A percentile compares a stretch with the other conserved stretches of the same genome.
phyloP scores from a whole-genome alignment of 2,888 invertebrate species.

The Trissonchulus sp. region DNA sequence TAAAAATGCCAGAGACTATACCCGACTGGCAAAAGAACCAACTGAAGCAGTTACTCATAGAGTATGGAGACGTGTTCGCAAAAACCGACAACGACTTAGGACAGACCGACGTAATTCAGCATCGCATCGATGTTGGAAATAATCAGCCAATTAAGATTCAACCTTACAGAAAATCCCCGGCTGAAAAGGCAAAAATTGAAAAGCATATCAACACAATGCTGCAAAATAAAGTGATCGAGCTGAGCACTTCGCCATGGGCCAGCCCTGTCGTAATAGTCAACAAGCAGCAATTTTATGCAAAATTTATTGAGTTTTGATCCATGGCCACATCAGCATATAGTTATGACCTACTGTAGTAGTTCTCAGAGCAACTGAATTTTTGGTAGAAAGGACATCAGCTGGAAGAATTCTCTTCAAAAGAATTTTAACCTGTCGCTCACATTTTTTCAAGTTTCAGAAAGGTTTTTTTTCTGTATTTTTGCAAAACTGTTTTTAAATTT shows the following conservation, averaged over 20 bases:
- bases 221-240: conserved; percentile 32
- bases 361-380: no score
- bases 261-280: conserved; percentile 48
- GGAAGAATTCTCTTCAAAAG: no score
- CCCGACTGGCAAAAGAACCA: not conserved
- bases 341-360: no score
- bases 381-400: no score
- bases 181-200: not conserved
- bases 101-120: not conserved
- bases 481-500: no score
- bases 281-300: no score
- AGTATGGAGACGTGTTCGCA: not conserved
- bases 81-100: not conserved
- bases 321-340: no score
- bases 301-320: no score
- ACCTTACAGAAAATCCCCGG: not conserved
- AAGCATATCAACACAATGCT: not conserved
- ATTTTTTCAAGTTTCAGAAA: no score
- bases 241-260: conserved; percentile 46
- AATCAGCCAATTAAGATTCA: not conserved
- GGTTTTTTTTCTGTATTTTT: no score
- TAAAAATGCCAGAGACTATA: no score
- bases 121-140: not conserved
- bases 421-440: no score
- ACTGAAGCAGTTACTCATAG: not conserved